phyloP scores from a whole-genome alignment of 2,113 vertebrate species.

The Cololabis saira region DNA sequence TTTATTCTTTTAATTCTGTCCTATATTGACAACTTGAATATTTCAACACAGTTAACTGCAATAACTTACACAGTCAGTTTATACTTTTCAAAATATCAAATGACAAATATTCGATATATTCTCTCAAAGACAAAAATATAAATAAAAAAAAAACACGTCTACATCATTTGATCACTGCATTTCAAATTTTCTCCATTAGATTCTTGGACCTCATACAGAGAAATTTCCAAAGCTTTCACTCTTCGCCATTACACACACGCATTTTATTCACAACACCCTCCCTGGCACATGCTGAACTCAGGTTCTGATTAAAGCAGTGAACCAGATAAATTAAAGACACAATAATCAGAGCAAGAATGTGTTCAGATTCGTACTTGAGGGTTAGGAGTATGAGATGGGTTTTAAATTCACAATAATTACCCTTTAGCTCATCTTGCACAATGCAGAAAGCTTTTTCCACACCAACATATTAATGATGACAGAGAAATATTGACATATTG shows the following conservation, averaged over 20 bases:
- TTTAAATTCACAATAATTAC: too few relatives aligned
- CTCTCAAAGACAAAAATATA: too few relatives aligned
- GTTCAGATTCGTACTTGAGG: not conserved
- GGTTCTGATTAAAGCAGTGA: not conserved
- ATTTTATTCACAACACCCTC: not conserved
- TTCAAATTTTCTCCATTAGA: not conserved
- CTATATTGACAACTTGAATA: not conserved
- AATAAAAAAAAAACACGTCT: too few relatives aligned
- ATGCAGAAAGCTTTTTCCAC: constrained; percentile 1
- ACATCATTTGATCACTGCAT: too few relatives aligned
- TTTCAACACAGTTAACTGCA: not conserved
- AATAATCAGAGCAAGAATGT: not conserved
- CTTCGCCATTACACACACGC: not conserved
- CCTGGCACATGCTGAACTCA: not conserved
- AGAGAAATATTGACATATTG: too few relatives aligned
- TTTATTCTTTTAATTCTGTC: constrained; percentile 37
- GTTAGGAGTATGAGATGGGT: not conserved
- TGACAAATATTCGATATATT: not conserved
- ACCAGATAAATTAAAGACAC: not conserved
- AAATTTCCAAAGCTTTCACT: not conserved
- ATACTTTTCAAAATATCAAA: constrained; percentile 7
- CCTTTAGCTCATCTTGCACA: too few relatives aligned
- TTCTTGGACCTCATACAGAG: constrained; percentile 3
- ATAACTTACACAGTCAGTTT: constrained; percentile 4
- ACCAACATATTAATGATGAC: not conserved